Evolutionary conservation across 2,888 invertebrate genomes (phyloP), one percentile per base, ranked within the genome.

Genomic region (Drosophila borealis): DNA sequence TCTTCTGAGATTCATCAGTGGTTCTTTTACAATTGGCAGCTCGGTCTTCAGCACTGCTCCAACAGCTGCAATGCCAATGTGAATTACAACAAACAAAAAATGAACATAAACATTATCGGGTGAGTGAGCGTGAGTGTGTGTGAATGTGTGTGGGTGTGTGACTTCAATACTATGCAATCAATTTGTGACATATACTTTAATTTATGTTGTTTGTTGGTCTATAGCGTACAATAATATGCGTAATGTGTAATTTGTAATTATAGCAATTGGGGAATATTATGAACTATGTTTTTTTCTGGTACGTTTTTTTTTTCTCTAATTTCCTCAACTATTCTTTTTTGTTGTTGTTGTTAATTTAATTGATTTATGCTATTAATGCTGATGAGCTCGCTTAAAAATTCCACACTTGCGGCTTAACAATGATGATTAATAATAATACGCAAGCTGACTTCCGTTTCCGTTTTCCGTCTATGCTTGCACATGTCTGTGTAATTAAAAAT

Each of bases 1-100:
- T 37, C 1, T 1, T 19, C 13, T 13, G 53, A 37, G 62, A 39
- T 51, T 61, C 33, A 3, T 45, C 64, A 50, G 10, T 19, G 33
- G 41, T 14, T 37, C 37, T 36, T n/a, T 37, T 49, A 10, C 45
- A 33, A 45, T 61, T 9, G 37, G 37, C 56, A 45, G 44, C 29
- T 25, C 53, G 36, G 8, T 13, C 14, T 21, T 11, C 50, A 29
- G 14, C 19, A 13, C 11, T 21, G 19, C 25, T 36, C 54, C 42
- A 46, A 46, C 56, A 64, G 59, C 61, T 53, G 64, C 77, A 74
- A 74, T 77, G 74, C 73, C 76, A 64, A 70, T 41, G 19, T 41
- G 45, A 29, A 19, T 34, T 54, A 45, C 29, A 39, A 17, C 21
- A 46, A 39, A 46, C 36, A 25, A 51, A n/a, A 33, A 41, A 39